phyloP scores from a whole-genome alignment of 2,888 invertebrate species.

The Ypsolopha sequella region DNA sequence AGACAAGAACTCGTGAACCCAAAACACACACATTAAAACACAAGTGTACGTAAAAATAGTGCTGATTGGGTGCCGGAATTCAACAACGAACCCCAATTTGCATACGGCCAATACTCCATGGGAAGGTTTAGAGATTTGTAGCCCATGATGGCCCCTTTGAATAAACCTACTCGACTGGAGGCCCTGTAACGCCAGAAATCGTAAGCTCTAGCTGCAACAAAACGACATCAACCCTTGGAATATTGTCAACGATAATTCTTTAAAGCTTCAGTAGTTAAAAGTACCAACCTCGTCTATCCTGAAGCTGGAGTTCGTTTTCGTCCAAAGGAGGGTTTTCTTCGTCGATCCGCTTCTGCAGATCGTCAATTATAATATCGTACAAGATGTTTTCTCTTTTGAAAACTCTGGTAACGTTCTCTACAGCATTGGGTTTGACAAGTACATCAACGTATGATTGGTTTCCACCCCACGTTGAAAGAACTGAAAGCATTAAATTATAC shows the following conservation, averaged over 20 bases:
- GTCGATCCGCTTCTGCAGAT: constrained; percentile 83
- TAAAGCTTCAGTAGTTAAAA: background rate
- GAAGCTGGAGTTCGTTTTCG: constrained; percentile 75
- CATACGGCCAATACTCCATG: constrained; percentile 71
- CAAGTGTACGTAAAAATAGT: constrained; percentile 11
- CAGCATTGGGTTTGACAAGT: constrained; percentile 75
- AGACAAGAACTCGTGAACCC: background rate
- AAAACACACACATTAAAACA: background rate
- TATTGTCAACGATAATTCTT: constrained; percentile 21
- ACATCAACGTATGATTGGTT: constrained; percentile 76
- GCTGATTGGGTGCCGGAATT: constrained; percentile 35
- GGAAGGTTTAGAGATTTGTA: constrained; percentile 67
- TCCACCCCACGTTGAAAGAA: constrained; percentile 76
- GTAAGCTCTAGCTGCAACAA: constrained; percentile 70
- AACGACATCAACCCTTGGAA: constrained; percentile 52
- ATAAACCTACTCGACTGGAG: constrained; percentile 40
- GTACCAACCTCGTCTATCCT: constrained; percentile 76
- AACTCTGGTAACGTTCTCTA: constrained; percentile 73
- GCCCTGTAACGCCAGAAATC: constrained; percentile 71
- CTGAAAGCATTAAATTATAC: constrained; percentile 31
- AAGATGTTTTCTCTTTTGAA: constrained; percentile 74
- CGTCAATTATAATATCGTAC: constrained; percentile 80
- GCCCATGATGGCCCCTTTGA: constrained; percentile 61
- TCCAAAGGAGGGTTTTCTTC: constrained; percentile 82
- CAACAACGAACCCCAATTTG: constrained; percentile 73